Evolutionary conservation across 2,888 invertebrate species (phyloP), one percentile per base, ranked within the genome.

Genomic region (Leucoptera coffeella): DNA sequence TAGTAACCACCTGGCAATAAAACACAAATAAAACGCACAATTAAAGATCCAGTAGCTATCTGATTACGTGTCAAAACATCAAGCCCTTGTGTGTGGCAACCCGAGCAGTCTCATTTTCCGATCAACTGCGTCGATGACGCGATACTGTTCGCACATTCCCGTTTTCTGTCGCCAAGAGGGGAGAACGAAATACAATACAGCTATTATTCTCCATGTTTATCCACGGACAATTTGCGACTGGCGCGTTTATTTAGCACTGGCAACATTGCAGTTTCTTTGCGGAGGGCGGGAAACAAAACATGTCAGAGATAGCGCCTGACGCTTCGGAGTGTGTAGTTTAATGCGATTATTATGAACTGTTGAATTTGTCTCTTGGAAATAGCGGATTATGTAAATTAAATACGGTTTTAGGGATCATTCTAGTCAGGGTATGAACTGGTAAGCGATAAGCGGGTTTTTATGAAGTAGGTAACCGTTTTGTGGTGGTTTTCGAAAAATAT

Each of bases 201-300:
- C 57, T 60, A 64, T 65, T 64, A 64, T 65, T 45, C 44, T 38
- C 48, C 38, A 42, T 67, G 62, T 65, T 65, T 62, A 55, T 58
- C 48, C 62, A 64, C 62, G 67, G 60, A 62, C 67, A 67, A 67
- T 69, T 69, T 67, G 65, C 59, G 42, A 38, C 42, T 29, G 43
- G 27, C 23, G 26, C 47, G 64, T 65, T 64, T 64, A 59, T 64
- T 58, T 50, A 54, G 50, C 45, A 45, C 40, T 62, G 53, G 58
- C 60, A 55, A 61, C 62, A 60, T 44, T 49, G 29, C 26, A 24
- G 25, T 19, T 23, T 29, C 26, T 10, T 25, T 23, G 13, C 22
- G 25, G 26, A 14, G 14, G 22, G 22, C 13, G 21, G 10, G 26
- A 20, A 19, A 9, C 10, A 11, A n/a, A n/a, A n/a, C n/a, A 17